A percentile compares a stretch with the other conserved stretches of the same genome.
Evolutionary conservation across 2,113 vertebrate genomes (phyloP).

Genomic region (Columba livia): DNA sequence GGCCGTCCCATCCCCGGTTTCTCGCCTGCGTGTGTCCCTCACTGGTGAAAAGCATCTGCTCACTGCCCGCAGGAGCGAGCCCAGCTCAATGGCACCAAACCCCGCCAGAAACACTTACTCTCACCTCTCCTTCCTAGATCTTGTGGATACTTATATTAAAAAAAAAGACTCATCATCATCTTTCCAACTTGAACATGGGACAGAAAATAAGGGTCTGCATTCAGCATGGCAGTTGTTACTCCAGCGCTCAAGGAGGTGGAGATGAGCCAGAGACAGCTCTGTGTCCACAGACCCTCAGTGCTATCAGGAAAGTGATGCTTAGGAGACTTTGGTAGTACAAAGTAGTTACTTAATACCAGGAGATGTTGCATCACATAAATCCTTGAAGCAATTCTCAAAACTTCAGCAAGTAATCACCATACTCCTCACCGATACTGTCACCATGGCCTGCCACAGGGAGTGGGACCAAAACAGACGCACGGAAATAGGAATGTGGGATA

Average conservation of each 20-base stretch:
- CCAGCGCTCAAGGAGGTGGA: not conserved
- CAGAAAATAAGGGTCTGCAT: not conserved
- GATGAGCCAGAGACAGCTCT: not conserved
- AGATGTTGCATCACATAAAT: not conserved
- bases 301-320: not conserved
- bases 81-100: not conserved
- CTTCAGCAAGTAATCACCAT: not conserved
- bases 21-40: not conserved
- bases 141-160: not conserved
- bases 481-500: rapidly evolving
- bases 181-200: not conserved
- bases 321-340: not conserved
- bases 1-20: rapidly evolving
- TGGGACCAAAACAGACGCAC: rapidly evolving
- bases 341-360: not conserved
- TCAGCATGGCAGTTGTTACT: not conserved
- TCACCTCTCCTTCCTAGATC: not conserved
- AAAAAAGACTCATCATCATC: rapidly evolving
- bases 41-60: not conserved
- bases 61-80: rapidly evolving
- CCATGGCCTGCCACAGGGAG: not conserved
- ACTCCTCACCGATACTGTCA: rapidly evolving
- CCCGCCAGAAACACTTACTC: not conserved
- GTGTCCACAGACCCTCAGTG: not conserved
- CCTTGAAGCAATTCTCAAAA: not conserved